These are phyloP conservation scores for Orthochromis indermauri DNA, from an alignment of 2,113 vertebrate genomes.

Conservation along the genomic window DNA sequence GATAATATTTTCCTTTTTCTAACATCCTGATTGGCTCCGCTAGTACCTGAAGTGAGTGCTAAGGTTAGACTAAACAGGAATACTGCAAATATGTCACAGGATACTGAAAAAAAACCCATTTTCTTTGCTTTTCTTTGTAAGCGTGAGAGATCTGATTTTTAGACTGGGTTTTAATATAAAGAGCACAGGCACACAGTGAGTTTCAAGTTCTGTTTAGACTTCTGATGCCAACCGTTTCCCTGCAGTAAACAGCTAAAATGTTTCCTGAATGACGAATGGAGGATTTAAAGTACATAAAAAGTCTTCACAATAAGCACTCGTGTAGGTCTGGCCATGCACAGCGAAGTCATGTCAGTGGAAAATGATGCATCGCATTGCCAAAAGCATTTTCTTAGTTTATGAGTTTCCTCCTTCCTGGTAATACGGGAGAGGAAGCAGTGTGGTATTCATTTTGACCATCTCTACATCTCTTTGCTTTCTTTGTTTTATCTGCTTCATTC, in stretches of 20 bases:
- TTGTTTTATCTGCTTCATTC: not conserved
- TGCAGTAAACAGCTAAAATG: not conserved
- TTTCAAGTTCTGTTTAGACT: not conserved
- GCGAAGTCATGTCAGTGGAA: not conserved
- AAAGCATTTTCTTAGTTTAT: not conserved
- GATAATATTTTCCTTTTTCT: not conserved
- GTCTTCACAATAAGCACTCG: not conserved
- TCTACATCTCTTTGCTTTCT: not conserved
- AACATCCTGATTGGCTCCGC: fast-evolving
- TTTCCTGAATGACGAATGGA: not conserved
- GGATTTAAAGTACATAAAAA: not conserved
- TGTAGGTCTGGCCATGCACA: not conserved
- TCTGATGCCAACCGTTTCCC: not conserved
- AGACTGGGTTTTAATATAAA: not conserved
- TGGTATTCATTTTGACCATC: not conserved
- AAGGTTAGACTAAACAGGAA: not conserved
- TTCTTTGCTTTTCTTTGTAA: not conserved
- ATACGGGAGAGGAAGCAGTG: not conserved
- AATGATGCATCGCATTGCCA: not conserved
- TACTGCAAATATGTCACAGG: not conserved
- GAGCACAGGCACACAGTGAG: not conserved
- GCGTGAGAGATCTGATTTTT: not conserved
- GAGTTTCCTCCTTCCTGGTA: not conserved
- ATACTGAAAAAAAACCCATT: not conserved
- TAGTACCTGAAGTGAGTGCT: not conserved